Evolutionary conservation across 2,888 invertebrate genomes (phyloP).

Genomic region (Papilio elwesi): DNA sequence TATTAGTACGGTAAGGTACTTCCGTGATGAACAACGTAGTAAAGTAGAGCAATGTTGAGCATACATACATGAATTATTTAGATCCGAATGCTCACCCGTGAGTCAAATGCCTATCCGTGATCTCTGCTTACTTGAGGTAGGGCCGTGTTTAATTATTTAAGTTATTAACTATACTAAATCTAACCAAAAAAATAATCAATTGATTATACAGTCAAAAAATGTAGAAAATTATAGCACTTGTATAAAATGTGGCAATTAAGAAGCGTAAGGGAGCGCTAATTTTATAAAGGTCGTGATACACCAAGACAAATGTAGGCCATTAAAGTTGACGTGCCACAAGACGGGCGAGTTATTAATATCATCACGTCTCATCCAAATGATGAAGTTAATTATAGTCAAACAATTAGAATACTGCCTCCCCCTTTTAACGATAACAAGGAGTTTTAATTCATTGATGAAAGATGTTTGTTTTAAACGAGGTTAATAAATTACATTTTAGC

Average conservation of each 20-base stretch:
- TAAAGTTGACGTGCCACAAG: constrained; percentile 70
- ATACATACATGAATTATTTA: too few species aligned
- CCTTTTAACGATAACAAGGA: constrained; percentile 46
- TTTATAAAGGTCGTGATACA: constrained; percentile 52
- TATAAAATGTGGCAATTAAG: background rate
- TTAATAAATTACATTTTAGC: constrained; percentile 33
- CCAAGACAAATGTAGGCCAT: constrained; percentile 69
- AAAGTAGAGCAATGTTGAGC: too few species aligned
- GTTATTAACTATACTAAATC: too few species aligned
- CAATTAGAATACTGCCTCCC: constrained; percentile 52
- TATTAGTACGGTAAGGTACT: too few species aligned
- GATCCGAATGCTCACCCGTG: too few species aligned
- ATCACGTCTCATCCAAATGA: constrained; percentile 52
- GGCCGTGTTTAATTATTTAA: too few species aligned
- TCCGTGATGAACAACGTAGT: too few species aligned
- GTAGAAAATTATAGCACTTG: too few species aligned
- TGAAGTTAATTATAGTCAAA: constrained; percentile 79
- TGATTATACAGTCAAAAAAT: too few species aligned
- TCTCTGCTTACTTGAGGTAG: too few species aligned
- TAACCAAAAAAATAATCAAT: too few species aligned
- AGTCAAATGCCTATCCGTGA: too few species aligned
- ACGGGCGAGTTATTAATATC: constrained; percentile 70
- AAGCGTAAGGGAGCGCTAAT: constrained; percentile 36
- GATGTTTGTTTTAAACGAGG: constrained; percentile 53
- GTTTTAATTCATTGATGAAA: constrained; percentile 57